Percentiles rank a stretch among this genome's conserved stretches.
Evolutionary conservation across 2,113 vertebrate genomes (phyloP).

Genomic region (Oryzias curvinotus): DNA sequence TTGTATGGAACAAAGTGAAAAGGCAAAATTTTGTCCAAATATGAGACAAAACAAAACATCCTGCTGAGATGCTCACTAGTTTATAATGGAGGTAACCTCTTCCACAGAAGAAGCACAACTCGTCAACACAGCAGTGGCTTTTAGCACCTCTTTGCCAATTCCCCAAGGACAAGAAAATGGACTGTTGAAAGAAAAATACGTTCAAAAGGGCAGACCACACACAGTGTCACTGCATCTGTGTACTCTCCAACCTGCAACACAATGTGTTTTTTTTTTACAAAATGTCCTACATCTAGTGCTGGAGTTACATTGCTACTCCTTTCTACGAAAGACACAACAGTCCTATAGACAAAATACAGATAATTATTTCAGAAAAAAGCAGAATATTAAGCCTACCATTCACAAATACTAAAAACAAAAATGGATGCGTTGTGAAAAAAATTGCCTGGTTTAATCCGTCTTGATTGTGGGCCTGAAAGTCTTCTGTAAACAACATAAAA

Average conservation of each 20-base stretch:
- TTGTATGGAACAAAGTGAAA: background rate
- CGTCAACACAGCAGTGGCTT: slow-evolving; percentile 47
- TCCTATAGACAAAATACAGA: too few relatives aligned
- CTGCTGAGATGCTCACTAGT: background rate
- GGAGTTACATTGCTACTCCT: too few relatives aligned
- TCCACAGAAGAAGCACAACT: slow-evolving; percentile 10
- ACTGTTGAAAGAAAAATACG: slow-evolving; percentile 13
- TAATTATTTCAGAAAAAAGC: too few relatives aligned
- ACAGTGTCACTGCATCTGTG: background rate
- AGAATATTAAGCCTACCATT: too few relatives aligned
- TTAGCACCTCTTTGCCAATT: slow-evolving; percentile 51
- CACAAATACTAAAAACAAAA: too few relatives aligned
- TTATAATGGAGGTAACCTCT: slow-evolving; percentile 13
- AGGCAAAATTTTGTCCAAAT: slow-evolving; percentile 8
- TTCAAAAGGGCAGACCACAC: slow-evolving; percentile 5
- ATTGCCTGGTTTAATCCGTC: too few relatives aligned
- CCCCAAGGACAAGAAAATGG: slow-evolving; percentile 29
- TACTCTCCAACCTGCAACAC: background rate
- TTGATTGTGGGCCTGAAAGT: too few relatives aligned
- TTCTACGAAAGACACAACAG: too few relatives aligned
- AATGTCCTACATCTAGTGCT: too few relatives aligned
- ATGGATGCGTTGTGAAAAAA: too few relatives aligned
- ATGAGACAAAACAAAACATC: slow-evolving; percentile 8
- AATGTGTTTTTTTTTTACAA: too few relatives aligned
- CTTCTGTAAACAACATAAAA: too few relatives aligned